phyloP scores from a whole-genome alignment of 2,888 invertebrate genomes.

The Tanypteryx hageni region DNA sequence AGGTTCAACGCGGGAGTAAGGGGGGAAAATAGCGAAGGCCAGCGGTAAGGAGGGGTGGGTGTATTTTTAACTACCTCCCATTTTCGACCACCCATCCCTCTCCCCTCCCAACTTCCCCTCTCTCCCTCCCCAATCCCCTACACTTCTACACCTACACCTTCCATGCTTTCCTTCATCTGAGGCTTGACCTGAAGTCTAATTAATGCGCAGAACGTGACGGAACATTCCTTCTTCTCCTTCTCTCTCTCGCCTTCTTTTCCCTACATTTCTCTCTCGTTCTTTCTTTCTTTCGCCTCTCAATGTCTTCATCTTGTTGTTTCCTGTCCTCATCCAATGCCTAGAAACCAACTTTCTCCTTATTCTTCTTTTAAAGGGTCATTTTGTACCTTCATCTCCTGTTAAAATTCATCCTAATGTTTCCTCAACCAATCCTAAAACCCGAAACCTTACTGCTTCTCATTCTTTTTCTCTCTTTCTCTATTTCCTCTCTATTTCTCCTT shows the following conservation, averaged over 20 bases:
- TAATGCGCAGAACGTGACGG: neutral
- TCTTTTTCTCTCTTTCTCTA: too few relatives aligned
- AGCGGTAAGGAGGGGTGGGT: neutral
- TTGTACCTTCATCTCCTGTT: too few relatives aligned
- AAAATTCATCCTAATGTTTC: too few relatives aligned
- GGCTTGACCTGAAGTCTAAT: constrained; percentile 16
- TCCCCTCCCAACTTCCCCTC: neutral
- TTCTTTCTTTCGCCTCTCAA: neutral
- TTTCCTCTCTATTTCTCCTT: too few relatives aligned
- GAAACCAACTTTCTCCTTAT: too few relatives aligned
- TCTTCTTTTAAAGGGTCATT: too few relatives aligned
- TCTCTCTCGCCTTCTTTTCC: neutral
- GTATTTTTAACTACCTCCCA: constrained; percentile 18
- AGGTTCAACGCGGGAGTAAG: neutral
- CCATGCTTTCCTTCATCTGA: neutral
- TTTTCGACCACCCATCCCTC: neutral
- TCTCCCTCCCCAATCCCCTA: neutral
- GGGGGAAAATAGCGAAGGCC: neutral
- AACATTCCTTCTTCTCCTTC: neutral
- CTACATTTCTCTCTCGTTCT: neutral
- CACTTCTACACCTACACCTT: too few relatives aligned
- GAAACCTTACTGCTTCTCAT: too few relatives aligned
- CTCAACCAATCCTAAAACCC: too few relatives aligned
- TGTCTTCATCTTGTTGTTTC: too few relatives aligned
- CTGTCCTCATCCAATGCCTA: too few relatives aligned